phyloP scores from a whole-genome alignment of 2,888 invertebrate genomes.

The Temnothorax rugatulus region DNA sequence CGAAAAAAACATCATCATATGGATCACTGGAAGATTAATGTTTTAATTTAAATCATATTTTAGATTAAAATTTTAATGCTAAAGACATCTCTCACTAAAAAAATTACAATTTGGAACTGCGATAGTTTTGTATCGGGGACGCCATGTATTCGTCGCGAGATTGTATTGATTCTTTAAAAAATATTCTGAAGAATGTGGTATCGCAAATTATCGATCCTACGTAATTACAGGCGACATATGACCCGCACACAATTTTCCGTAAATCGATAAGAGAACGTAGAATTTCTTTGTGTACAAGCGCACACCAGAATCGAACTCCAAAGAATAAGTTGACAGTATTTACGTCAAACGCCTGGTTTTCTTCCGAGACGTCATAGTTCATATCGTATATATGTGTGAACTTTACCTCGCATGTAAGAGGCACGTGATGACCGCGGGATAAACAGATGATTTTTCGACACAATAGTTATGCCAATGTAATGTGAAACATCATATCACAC shows the following conservation, averaged over 20 bases:
- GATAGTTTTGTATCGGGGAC: not conserved
- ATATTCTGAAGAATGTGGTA: not conserved
- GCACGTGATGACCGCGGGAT: conserved; percentile 42
- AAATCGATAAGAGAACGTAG: not conserved
- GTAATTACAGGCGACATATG: not conserved
- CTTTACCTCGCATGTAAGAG: conserved; percentile 32
- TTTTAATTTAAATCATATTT: not conserved
- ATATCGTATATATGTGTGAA: conserved; percentile 24
- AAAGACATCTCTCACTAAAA: not conserved
- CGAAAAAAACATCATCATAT: not conserved
- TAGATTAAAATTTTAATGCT: not conserved
- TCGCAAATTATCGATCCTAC: not conserved
- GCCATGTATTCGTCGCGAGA: not conserved
- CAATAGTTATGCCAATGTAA: conserved; percentile 10
- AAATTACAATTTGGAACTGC: not conserved
- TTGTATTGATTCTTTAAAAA: not conserved
- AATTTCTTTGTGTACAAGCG: not conserved
- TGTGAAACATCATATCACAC: not conserved
- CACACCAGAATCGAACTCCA: not conserved
- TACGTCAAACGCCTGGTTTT: conserved; percentile 29
- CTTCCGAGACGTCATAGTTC: conserved; percentile 34
- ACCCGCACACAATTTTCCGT: not conserved
- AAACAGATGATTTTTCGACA: conserved; percentile 55
- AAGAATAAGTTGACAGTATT: not conserved
- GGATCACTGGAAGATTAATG: not conserved